These are phyloP conservation scores for Spodoptera frugiperda DNA, from an alignment of 1,140 invertebrate genomes.

Conservation along the genomic window DNA sequence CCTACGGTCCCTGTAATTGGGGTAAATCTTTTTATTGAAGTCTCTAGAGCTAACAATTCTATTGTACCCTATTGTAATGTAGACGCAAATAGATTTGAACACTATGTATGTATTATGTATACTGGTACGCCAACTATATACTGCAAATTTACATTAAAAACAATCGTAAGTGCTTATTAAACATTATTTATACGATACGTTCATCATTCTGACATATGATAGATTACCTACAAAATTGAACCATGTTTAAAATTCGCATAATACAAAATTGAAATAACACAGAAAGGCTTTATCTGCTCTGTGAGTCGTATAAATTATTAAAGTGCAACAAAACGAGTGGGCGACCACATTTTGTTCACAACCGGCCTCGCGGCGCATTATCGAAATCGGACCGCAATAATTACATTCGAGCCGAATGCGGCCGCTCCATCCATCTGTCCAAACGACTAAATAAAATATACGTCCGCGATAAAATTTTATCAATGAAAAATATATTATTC, in stretches of 20 bases:
- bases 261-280: slow-evolving; percentile 66
- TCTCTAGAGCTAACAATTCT: slow-evolving; percentile 50
- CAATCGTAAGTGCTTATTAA: slow-evolving; percentile 12
- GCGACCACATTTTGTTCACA: slow-evolving; percentile 78
- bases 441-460: slow-evolving; percentile 78
- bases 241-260: slow-evolving; percentile 56
- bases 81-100: slow-evolving; percentile 22
- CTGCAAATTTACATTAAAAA: slow-evolving; percentile 16
- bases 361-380: slow-evolving; percentile 78
- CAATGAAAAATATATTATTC: slow-evolving; percentile 71
- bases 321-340: slow-evolving; percentile 81
- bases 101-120: no score
- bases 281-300: slow-evolving; percentile 76
- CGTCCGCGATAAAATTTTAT: slow-evolving; percentile 76
- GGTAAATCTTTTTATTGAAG: slow-evolving; percentile 75
- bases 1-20: slow-evolving; percentile 73
- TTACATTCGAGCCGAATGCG: slow-evolving; percentile 81
- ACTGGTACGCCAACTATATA: background rate
- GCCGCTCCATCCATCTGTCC: slow-evolving; percentile 77
- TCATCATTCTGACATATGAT: slow-evolving; percentile 33
- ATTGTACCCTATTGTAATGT: slow-evolving; percentile 17
- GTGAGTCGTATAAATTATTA: slow-evolving; percentile 79
- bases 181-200: slow-evolving; percentile 31
- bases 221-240: slow-evolving; percentile 57
- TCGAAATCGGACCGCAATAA: slow-evolving; percentile 84